Evolutionary conservation across 2,113 vertebrate species (phyloP).

Genomic region (human (Homo sapiens)): DNA sequence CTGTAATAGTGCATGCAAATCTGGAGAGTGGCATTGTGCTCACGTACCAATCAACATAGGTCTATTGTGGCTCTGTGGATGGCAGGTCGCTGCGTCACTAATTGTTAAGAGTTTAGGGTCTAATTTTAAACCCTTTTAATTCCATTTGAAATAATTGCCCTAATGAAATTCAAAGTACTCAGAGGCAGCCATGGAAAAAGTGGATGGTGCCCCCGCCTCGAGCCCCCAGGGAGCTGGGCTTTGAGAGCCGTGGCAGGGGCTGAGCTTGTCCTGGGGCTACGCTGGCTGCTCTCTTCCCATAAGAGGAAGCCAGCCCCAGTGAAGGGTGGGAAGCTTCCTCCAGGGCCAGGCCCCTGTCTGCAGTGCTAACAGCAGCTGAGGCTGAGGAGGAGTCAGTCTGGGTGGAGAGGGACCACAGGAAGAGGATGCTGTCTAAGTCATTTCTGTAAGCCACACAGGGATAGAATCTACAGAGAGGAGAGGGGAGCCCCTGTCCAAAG

Average conservation of each 20-base stretch:
- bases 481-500: neutral
- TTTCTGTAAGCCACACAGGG: neutral
- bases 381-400: neutral
- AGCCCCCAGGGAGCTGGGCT: conserved; percentile 33
- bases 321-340: neutral
- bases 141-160: conserved; percentile 82
- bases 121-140: conserved; percentile 83
- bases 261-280: neutral
- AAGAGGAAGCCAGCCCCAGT: neutral
- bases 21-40: conserved; percentile 76
- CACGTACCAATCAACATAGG: conserved; percentile 77
- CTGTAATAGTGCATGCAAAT: conserved; percentile 82
- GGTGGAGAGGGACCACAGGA: neutral
- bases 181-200: conserved; percentile 67
- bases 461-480: neutral
- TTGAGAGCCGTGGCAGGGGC: neutral
- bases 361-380: neutral
- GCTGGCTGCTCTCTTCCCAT: neutral
- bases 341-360: neutral
- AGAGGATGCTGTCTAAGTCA: neutral
- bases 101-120: conserved; percentile 81
- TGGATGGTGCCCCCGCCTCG: conserved; percentile 2
- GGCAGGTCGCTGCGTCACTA: conserved; percentile 78
- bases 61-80: conserved; percentile 79
- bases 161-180: conserved; percentile 81